Conservation (phyloP, 2,797 vertebrate genomes). For the Carcharodon carcharias region DNA sequence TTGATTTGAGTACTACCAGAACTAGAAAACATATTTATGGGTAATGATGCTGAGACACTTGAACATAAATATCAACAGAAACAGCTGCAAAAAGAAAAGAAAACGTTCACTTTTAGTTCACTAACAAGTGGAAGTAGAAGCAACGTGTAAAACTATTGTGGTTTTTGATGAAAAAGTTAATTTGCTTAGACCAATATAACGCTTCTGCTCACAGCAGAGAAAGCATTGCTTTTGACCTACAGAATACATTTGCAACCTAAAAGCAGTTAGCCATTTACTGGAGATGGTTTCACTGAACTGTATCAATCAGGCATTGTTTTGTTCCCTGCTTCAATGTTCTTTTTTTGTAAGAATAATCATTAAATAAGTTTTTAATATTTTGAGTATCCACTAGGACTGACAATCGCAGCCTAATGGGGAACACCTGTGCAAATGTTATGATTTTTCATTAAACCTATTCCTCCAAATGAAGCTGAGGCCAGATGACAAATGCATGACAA, state of each 20-base stretch:
- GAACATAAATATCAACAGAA: background rate
- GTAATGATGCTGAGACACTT: background rate
- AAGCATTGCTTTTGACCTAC: background rate
- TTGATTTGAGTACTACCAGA: background rate
- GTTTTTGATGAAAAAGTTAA: constrained; percentile 3
- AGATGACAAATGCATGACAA: too few relatives aligned
- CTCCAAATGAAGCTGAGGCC: background rate
- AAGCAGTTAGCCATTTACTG: background rate
- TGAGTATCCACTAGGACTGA: background rate
- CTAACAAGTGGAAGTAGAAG: background rate
- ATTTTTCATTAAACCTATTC: background rate
- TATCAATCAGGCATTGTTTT: background rate
- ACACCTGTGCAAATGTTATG: background rate
- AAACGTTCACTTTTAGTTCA: background rate
- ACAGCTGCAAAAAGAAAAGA: constrained; percentile 27
- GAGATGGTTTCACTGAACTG: background rate
- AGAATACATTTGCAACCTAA: background rate
- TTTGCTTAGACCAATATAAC: background rate
- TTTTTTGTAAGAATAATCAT: background rate
- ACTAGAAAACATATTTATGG: background rate
- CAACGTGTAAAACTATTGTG: background rate
- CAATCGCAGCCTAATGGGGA: background rate
- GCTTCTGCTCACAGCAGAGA: background rate
- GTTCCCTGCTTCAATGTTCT: background rate
- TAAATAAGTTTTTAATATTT: background rate